Percentiles rank a stretch among this genome's conserved stretches.
These are phyloP conservation scores for Ictalurus punctatus DNA, from an alignment of 2,113 vertebrate genomes.

Conservation along the genomic window DNA sequence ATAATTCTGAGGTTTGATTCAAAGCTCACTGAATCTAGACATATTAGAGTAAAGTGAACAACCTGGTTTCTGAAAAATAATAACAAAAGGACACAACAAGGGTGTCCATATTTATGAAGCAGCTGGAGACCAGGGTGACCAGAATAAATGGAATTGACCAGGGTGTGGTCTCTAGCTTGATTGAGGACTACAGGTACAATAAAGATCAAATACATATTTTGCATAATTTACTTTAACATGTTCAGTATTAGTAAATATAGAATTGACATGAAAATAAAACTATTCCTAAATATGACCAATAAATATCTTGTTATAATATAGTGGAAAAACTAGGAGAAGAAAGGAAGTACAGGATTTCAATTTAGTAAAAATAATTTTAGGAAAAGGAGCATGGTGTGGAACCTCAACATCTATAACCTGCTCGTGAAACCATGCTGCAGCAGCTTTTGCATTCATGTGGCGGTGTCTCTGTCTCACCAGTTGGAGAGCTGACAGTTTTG, in stretches of 20 bases:
- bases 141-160: conserved; percentile 22
- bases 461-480: conserved; percentile 73
- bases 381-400: conserved; percentile 29
- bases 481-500: conserved; percentile 76
- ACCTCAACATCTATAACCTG: conserved; percentile 73
- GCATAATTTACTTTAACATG: background rate
- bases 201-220: conserved; percentile 4
- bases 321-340: conserved; percentile 4
- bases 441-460: conserved; percentile 74
- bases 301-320: background rate
- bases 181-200: background rate
- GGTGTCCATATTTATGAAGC: conserved; percentile 37
- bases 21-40: conserved; percentile 21
- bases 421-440: conserved; percentile 68
- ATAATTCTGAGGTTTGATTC: conserved; percentile 9
- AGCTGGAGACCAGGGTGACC: conserved; percentile 10
- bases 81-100: conserved; percentile 36
- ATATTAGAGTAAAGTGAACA: background rate
- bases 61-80: background rate
- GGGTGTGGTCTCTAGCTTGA: conserved; percentile 33
- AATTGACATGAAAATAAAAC: background rate
- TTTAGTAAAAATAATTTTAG: conserved; percentile 74
- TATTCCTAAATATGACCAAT: background rate
- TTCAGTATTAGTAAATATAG: background rate
- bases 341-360: conserved; percentile 39